Evolutionary conservation across 2,888 invertebrate genomes (phyloP).

Genomic region (Merodon equestris): DNA sequence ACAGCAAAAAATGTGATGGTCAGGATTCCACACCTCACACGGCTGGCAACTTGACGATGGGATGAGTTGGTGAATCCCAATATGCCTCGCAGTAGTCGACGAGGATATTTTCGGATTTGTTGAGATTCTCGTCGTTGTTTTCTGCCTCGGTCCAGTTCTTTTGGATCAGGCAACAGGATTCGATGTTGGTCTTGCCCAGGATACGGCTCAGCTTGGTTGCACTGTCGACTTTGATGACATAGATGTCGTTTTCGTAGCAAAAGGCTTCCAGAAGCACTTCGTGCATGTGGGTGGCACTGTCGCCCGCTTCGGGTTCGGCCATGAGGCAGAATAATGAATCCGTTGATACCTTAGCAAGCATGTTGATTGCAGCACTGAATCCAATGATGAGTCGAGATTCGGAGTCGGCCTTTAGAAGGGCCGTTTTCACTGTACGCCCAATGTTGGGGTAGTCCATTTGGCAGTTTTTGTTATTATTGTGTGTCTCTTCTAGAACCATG

Average conservation of each 20-base stretch:
- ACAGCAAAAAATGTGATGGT: constrained; percentile 4
- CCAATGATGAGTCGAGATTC: constrained; percentile 78
- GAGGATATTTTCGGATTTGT: constrained; percentile 82
- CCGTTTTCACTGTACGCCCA: constrained; percentile 76
- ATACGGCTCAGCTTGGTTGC: constrained; percentile 79
- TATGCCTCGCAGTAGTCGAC: constrained; percentile 85
- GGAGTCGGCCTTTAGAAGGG: constrained; percentile 76
- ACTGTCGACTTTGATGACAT: constrained; percentile 84
- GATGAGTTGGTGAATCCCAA: constrained; percentile 83
- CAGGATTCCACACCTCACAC: constrained; percentile 79
- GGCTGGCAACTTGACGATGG: constrained; percentile 84
- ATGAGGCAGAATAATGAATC: constrained; percentile 85
- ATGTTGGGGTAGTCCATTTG: constrained; percentile 74
- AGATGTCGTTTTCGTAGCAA: constrained; percentile 88
- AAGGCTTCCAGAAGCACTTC: constrained; percentile 88
- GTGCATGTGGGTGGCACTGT: constrained; percentile 88
- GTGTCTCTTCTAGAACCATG: constrained; percentile 69
- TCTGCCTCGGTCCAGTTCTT: constrained; percentile 77
- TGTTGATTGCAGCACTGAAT: constrained; percentile 77
- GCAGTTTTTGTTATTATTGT: constrained; percentile 57
- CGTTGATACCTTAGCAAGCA: constrained; percentile 78
- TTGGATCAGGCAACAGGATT: constrained; percentile 79
- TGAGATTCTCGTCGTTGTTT: constrained; percentile 79
- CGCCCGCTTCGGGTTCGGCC: constrained; percentile 84
- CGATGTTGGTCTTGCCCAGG: constrained; percentile 81